Evolutionary conservation across 2,113 vertebrate genomes (phyloP).

Genomic region (Ascaphus truei): DNA sequence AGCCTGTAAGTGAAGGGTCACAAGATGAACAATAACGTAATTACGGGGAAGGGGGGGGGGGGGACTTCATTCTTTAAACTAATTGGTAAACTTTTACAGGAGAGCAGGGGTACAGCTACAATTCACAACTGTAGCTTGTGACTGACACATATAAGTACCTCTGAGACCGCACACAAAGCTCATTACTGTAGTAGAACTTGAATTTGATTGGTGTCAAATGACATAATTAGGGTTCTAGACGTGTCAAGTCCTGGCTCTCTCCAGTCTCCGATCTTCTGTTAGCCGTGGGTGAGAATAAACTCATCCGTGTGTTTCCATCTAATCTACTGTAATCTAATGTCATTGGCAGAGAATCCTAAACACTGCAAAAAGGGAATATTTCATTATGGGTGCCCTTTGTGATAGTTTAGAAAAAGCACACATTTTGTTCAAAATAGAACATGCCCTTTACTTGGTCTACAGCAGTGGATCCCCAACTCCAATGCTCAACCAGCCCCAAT

Average conservation of each 20-base stretch:
- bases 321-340: conserved; percentile 19
- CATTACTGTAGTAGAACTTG: conserved; percentile 3
- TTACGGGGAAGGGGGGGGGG: too few relatives aligned
- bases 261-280: conserved; percentile 1
- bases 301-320: conserved; percentile 7
- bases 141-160: conserved; percentile 17
- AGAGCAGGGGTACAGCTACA: background rate
- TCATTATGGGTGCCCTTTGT: too few relatives aligned
- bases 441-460: too few relatives aligned
- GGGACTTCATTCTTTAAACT: background rate
- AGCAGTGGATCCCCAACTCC: too few relatives aligned
- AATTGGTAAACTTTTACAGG: background rate
- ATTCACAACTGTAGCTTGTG: background rate
- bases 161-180: conserved; percentile 11
- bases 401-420: too few relatives aligned
- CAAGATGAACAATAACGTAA: background rate
- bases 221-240: conserved; percentile 25
- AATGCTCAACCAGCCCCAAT: too few relatives aligned
- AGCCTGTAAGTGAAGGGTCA: background rate
- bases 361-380: too few relatives aligned
- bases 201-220: conserved; percentile 6
- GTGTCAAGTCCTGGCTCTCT: background rate
- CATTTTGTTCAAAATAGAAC: too few relatives aligned
- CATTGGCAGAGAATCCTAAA: too few relatives aligned
- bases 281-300: conserved; percentile 11